Base-by-base conservation (phyloP, 2,888 invertebrate genomes). In the Carterocephalus palaemon region DNA sequence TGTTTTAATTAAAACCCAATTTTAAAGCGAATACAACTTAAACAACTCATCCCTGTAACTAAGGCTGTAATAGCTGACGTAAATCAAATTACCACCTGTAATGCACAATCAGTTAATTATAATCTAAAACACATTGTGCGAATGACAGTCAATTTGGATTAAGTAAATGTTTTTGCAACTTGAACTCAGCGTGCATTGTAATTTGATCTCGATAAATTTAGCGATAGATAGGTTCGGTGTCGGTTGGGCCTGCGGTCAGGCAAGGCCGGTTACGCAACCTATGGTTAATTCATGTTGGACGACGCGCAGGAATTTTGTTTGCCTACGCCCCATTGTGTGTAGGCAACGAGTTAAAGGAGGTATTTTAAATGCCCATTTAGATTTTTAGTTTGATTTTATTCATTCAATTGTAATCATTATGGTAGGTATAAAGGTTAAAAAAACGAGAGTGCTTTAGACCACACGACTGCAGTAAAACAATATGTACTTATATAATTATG, bases 281-380 rank as follows among this genome's bases (percentile, higher is more conserved):
- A 81, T 80, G 78, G 67, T 71, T 80, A 74, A 82, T 80, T 80
- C 78, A 80, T 80, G 64, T 68, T 59, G 53, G 54, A 63, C 63
- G 69, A 74, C 70, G 73, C 69, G 31, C 37, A 65, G 74, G 81
- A 76, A 81, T 81, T 74, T 70, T 59, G 61, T 58, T 52, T 63
- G 62, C 62, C 60, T 64, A 63, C 56, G 46, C 22, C 49, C 55
- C 59, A 55, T 59, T 53, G 48, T 28, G 31, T 20, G 46, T 61
- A 61, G 59, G 42, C 26, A 9, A 55, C 31, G 67, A 56, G 60
- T 36, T 43, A 29, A 36, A 36, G 34, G 43, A 28, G 20, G 24
- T 4, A 13, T 34, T 12, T 12, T 12, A 12, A 12, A 12, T 2
- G 12, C 7, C 12, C 6, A 5, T 26, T 26, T 12, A 7, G 3